Conservation (phyloP, 2,888 invertebrate genomes). For the Carpatolechia fugitivella region DNA sequence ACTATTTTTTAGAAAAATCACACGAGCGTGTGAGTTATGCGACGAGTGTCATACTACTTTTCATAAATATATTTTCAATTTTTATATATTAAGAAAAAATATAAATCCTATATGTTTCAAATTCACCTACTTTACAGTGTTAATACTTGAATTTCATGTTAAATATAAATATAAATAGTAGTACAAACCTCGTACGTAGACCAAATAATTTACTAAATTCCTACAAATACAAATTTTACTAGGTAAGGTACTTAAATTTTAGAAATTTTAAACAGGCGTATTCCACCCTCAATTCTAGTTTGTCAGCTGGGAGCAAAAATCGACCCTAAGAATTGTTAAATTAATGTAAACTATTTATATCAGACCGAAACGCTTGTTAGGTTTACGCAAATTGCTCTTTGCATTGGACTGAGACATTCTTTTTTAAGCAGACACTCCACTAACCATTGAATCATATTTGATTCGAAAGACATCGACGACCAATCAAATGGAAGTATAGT, state of each 20-base stretch:
- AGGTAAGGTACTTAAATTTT: slow-evolving; percentile 45
- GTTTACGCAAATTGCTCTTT: too few species aligned
- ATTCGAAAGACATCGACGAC: too few species aligned
- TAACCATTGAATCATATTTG: too few species aligned
- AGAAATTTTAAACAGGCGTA: slow-evolving; percentile 33
- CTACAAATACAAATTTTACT: slow-evolving; percentile 63
- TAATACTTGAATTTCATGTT: slow-evolving; percentile 7
- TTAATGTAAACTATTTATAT: too few species aligned
- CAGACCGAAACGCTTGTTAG: too few species aligned
- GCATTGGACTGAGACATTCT: too few species aligned
- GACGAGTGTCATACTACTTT: slow-evolving; percentile 22
- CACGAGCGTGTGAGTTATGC: slow-evolving; percentile 38
- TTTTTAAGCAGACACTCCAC: too few species aligned
- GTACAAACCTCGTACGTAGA: slow-evolving; percentile 36
- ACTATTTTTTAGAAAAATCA: slow-evolving; percentile 38
- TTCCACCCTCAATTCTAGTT: slow-evolving; percentile 12
- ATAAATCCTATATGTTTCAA: slow-evolving; percentile 40
- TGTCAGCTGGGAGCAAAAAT: slow-evolving; percentile 9
- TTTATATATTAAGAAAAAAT: slow-evolving; percentile 43
- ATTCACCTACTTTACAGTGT: slow-evolving; percentile 44
- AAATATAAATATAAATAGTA: slow-evolving; percentile 35
- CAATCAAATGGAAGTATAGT: too few species aligned
- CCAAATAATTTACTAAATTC: slow-evolving; percentile 54
- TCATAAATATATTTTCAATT: slow-evolving; percentile 7
- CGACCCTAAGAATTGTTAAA: too few species aligned